Evolutionary conservation across 2,888 invertebrate species (phyloP).

Genomic region (Neocrepidodera transversa): DNA sequence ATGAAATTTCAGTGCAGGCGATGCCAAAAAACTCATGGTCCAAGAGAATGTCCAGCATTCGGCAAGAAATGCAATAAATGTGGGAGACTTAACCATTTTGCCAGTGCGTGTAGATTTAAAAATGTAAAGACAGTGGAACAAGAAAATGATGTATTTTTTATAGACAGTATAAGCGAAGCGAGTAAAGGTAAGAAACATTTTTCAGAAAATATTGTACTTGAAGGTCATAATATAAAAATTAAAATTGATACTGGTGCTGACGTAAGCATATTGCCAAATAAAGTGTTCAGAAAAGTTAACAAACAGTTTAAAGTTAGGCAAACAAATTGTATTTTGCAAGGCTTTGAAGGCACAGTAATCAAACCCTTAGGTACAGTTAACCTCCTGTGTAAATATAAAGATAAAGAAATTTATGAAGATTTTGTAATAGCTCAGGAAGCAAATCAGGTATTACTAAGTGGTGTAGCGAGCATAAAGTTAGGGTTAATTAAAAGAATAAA

Average conservation of each 20-base stretch:
- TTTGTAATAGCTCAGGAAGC: conserved; percentile 35
- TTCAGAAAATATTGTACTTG: conserved; percentile 17
- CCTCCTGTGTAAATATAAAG: conserved; percentile 22
- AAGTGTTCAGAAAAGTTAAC: conserved; percentile 25
- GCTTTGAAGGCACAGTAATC: conserved; percentile 31
- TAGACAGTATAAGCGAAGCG: too few relatives aligned
- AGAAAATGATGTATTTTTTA: not conserved
- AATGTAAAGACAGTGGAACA: conserved; percentile 30
- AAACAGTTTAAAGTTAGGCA: conserved; percentile 32
- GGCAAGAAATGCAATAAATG: conserved; percentile 39
- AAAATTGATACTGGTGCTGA: too few relatives aligned
- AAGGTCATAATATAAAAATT: conserved; percentile 27
- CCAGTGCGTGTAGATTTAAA: conserved; percentile 34
- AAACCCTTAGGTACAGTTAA: conserved; percentile 34
- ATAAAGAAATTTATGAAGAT: conserved; percentile 31
- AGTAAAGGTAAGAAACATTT: not conserved
- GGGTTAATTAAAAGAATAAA: conserved; percentile 34
- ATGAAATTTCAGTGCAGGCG: conserved; percentile 35
- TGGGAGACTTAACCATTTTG: conserved; percentile 39
- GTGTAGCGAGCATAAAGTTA: conserved; percentile 28
- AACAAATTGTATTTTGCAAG: conserved; percentile 30
- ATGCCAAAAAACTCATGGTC: conserved; percentile 35
- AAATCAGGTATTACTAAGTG: conserved; percentile 30
- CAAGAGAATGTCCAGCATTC: conserved; percentile 37
- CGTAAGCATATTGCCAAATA: too few relatives aligned